These are phyloP conservation scores for Felis catus DNA, from an alignment of 2,113 vertebrate species.

Conservation along the genomic window F.catus_Fca126_mat1.0 CM031420.1:60734001-60734500, in stretches of 20 bases:
- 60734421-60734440: constrained; percentile 42
- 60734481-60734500: neutral
- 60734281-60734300: constrained; percentile 4
- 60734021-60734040: constrained; percentile 56
- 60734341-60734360: neutral
- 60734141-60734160: neutral
- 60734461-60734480: constrained; percentile 49
- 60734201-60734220: neutral
- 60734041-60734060: constrained; percentile 44
- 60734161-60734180: neutral
- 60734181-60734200: neutral
- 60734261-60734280: neutral
- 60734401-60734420: constrained; percentile 35
- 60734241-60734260: constrained; percentile 11
- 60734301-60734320: neutral
- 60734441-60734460: neutral
- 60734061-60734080: constrained; percentile 67
- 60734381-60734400: constrained; percentile 13
- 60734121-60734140: constrained; percentile 21
- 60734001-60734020: constrained; percentile 50
- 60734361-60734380: constrained; percentile 38
- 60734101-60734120: constrained; percentile 45
- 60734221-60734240: neutral
- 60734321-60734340: neutral
- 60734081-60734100: constrained; percentile 30